A percentile compares a stretch with the other conserved stretches of the same genome.
Conservation (phyloP, 2,113 vertebrate genomes). For the Pedetes capensis region DNA sequence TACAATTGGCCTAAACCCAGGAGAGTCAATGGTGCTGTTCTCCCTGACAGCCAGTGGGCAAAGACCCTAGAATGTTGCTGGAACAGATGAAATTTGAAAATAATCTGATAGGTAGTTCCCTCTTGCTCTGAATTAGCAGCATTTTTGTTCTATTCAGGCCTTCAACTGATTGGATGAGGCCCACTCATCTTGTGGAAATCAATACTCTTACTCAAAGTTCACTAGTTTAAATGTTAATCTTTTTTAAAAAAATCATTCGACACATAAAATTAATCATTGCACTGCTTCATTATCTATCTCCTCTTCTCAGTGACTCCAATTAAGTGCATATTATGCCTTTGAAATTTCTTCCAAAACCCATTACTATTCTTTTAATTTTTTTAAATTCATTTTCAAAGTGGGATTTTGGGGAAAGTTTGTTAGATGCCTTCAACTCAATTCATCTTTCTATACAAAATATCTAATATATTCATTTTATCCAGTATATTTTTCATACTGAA, state of each 20-base stretch:
- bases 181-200: background rate
- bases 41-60: too few species aligned
- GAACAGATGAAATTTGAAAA: background rate
- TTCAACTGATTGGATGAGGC: too few species aligned
- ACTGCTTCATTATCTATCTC: background rate
- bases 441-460: background rate
- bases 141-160: background rate
- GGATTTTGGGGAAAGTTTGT: too few species aligned
- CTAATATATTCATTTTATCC: background rate
- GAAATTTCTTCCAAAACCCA: background rate
- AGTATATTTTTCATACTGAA: background rate
- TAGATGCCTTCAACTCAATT: background rate
- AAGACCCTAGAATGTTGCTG: background rate
- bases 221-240: background rate
- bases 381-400: background rate
- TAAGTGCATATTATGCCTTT: background rate
- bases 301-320: background rate
- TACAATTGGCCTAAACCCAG: too few species aligned
- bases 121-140: background rate
- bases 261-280: background rate
- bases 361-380: background rate
- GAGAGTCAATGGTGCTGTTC: background rate
- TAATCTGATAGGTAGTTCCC: too few species aligned
- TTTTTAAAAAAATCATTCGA: background rate
- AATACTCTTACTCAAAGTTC: background rate